Conservation (phyloP, 1,140 invertebrate species). For the Panonychus citri region DNA sequence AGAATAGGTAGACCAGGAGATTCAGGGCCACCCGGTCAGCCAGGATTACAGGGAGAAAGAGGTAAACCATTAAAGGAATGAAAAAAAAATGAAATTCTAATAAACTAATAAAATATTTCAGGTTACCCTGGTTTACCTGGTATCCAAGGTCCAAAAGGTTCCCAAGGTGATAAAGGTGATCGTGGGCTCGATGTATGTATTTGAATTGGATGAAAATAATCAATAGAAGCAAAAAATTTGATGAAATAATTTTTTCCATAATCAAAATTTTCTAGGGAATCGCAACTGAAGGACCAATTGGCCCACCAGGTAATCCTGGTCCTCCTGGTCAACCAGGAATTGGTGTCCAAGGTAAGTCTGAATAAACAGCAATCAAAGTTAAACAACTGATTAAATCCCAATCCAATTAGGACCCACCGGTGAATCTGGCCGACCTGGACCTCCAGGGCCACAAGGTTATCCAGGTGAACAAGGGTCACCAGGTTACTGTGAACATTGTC, state of each 20-base stretch:
- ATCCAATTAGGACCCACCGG: slow-evolving; percentile 22
- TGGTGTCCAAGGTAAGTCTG: slow-evolving; percentile 17
- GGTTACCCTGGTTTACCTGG: slow-evolving; percentile 6
- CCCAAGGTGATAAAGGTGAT: slow-evolving; percentile 12
- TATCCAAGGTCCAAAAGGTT: background rate
- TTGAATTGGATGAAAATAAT: no score
- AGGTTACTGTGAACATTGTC: slow-evolving; percentile 30
- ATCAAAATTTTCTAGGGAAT: slow-evolving; percentile 15
- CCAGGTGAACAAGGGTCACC: slow-evolving; percentile 24
- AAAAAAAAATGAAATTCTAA: background rate
- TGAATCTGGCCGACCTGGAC: slow-evolving; percentile 24
- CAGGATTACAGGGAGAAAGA: background rate
- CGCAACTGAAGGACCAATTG: slow-evolving; percentile 29
- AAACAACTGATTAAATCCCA: no score
- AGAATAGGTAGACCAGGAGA: background rate
- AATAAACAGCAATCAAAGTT: no score
- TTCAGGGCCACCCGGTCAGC: background rate
- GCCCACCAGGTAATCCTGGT: slow-evolving; percentile 28
- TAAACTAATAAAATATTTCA: background rate
- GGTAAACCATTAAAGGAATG: no score
- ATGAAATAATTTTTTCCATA: slow-evolving; percentile 10
- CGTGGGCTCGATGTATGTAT: background rate
- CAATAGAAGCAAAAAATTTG: no score
- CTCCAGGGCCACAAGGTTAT: slow-evolving; percentile 33
- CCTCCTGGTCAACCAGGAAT: slow-evolving; percentile 34